phyloP scores from a whole-genome alignment of 2,888 invertebrate species.

The Perdita meconis region DNA sequence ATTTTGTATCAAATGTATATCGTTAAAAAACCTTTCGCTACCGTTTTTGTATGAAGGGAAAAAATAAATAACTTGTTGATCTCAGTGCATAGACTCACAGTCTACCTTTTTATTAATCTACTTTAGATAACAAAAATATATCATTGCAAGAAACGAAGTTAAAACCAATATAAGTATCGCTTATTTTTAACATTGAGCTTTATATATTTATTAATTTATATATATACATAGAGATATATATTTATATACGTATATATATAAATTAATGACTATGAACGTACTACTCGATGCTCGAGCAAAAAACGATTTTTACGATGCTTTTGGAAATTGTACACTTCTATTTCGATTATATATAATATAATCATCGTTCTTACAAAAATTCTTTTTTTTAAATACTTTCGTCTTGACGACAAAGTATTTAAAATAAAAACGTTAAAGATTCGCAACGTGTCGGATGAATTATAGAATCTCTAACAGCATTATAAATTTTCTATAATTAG shows the following conservation, averaged over 20 bases:
- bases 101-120: slow-evolving; percentile 74
- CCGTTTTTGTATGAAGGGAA: background rate
- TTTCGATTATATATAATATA: slow-evolving; percentile 3
- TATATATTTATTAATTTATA: too few relatives aligned
- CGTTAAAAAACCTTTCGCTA: slow-evolving; percentile 2
- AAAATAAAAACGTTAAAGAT: slow-evolving; percentile 21
- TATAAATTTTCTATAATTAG: slow-evolving; percentile 46
- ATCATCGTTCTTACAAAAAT: background rate
- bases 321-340: background rate
- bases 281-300: slow-evolving; percentile 26
- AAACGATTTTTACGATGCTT: slow-evolving; percentile 3
- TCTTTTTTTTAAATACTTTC: slow-evolving; percentile 3
- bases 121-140: slow-evolving; percentile 80
- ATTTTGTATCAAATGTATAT: too few relatives aligned
- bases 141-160: slow-evolving; percentile 77
- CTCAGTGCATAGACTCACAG: slow-evolving; percentile 46
- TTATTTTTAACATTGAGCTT: slow-evolving; percentile 37
- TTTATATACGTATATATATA: slow-evolving; percentile 43
- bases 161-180: slow-evolving; percentile 69
- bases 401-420: background rate
- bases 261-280: slow-evolving; percentile 41
- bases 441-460: slow-evolving; percentile 15
- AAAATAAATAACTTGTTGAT: slow-evolving; percentile 21
- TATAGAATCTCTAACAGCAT: slow-evolving; percentile 41
- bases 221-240: too few relatives aligned